Conservation (phyloP, 2,113 vertebrate species). For the Tachuris rubrigastra region DNA sequence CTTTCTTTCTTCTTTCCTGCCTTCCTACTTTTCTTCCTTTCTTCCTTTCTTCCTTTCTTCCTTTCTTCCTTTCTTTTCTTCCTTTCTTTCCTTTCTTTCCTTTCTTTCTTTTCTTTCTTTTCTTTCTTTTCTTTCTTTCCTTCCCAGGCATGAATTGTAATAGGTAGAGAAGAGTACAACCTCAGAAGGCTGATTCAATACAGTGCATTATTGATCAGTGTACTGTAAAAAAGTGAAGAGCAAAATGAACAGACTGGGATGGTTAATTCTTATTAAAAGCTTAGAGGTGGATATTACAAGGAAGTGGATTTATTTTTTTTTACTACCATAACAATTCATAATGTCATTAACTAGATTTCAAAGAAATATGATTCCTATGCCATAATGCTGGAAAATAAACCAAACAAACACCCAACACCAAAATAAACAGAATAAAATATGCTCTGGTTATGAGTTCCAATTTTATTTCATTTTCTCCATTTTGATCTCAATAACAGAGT, state of each 20-base stretch:
- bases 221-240: neutral
- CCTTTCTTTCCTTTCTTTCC: no score
- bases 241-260: slow-evolving; percentile 5
- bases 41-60: no score
- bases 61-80: no score
- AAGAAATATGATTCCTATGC: neutral
- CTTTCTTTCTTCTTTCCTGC: no score
- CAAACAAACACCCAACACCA: no score
- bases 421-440: neutral
- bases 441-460: neutral
- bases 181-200: slow-evolving; percentile 19
- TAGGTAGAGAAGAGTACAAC: neutral
- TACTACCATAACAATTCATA: neutral
- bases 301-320: neutral
- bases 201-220: neutral
- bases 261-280: neutral
- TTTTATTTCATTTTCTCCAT: neutral
- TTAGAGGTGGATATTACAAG: neutral
- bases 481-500: neutral
- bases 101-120: no score
- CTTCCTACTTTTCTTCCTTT: no score
- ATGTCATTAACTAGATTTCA: neutral
- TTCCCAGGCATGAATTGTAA: no score
- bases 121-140: no score
- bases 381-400: neutral